Conservation (phyloP, 2,797 vertebrate genomes). For the Siniperca scherzeri region DNA sequence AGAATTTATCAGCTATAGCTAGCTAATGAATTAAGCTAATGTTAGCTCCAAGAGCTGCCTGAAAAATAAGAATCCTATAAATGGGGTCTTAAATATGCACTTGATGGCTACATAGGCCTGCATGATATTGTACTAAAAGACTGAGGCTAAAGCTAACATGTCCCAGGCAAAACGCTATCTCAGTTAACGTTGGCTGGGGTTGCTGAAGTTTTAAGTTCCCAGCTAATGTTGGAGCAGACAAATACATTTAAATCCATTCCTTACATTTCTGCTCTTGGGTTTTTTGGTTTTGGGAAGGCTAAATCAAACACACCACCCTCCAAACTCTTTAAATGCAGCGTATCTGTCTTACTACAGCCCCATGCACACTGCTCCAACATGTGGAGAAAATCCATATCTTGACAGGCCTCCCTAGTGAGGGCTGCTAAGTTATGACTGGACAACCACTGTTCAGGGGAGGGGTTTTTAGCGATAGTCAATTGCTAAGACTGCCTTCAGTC, state of each 20-base stretch:
- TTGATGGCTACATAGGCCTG: background rate
- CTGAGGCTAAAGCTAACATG: background rate
- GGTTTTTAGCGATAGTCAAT: background rate
- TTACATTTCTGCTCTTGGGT: background rate
- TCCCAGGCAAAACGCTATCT: background rate
- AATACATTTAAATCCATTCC: background rate
- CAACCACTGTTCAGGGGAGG: background rate
- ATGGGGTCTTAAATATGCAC: background rate
- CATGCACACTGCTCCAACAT: background rate
- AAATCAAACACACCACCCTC: background rate
- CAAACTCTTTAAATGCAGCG: background rate
- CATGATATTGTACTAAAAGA: background rate
- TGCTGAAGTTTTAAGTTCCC: background rate
- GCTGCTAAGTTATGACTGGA: background rate
- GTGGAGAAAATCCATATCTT: background rate
- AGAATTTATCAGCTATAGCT: background rate
- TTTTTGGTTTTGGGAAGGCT: background rate
- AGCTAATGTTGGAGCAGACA: background rate
- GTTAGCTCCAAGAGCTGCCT: background rate
- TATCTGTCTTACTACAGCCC: background rate
- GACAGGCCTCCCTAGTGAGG: background rate
- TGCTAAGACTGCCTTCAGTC: background rate
- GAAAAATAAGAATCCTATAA: background rate
- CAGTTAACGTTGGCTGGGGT: background rate
- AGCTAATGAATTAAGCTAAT: background rate